A percentile compares a stretch with the other conserved stretches of the same genome.
Evolutionary conservation across 2,113 vertebrate genomes (phyloP).

Genomic region (Addax nasomaculatus): DNA sequence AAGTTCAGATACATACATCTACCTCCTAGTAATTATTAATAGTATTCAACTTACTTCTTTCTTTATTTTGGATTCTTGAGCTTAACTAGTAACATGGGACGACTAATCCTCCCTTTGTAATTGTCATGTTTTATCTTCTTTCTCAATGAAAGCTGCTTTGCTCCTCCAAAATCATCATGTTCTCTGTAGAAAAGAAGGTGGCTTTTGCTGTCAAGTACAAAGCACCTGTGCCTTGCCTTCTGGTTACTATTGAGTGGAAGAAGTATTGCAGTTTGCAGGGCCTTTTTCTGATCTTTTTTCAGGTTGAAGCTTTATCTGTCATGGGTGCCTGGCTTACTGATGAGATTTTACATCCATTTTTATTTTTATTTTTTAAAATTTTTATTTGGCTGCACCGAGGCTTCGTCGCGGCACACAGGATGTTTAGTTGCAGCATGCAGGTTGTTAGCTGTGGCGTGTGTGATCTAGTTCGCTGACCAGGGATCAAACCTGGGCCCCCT

Average conservation of each 20-base stretch:
- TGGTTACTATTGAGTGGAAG: background rate
- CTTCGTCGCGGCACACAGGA: background rate
- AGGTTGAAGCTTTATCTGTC: background rate
- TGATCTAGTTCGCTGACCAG: background rate
- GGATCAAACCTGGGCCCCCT: background rate
- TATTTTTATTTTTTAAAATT: background rate
- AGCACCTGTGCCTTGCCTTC: background rate
- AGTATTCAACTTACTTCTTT: background rate
- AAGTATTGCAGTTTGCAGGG: background rate
- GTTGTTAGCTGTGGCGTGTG: background rate
- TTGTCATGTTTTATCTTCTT: background rate
- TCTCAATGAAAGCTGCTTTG: background rate
- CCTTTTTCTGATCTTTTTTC: background rate
- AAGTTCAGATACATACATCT: background rate
- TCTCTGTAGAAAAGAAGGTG: background rate
- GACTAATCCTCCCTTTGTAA: background rate
- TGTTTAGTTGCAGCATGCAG: background rate
- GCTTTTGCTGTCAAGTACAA: background rate
- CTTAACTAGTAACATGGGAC: background rate
- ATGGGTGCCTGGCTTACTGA: background rate
- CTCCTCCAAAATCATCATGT: background rate
- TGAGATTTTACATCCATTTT: background rate
- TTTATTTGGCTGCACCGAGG: background rate
- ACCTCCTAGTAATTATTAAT: background rate
- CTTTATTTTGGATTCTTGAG: background rate